Evolutionary conservation across 2,113 vertebrate species (phyloP).

Genomic region (Labeo catla): DNA sequence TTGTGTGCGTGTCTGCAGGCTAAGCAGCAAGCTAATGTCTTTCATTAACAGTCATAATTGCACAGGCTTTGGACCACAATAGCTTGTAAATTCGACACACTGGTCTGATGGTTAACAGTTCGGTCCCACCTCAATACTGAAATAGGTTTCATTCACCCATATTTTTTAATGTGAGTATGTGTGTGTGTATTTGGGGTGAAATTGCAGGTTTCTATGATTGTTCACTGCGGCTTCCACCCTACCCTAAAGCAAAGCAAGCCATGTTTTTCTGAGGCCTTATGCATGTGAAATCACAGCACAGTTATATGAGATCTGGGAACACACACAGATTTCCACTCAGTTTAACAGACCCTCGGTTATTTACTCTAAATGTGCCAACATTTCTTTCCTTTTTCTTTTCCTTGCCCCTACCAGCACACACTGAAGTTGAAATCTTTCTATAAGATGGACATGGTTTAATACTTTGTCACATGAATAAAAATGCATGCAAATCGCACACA

Average conservation of each 20-base stretch:
- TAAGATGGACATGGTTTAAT: background rate
- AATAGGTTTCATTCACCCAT: conserved; percentile 33
- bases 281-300: conserved; percentile 13
- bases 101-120: conserved; percentile 36
- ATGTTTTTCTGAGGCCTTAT: background rate
- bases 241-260: conserved; percentile 10
- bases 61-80: conserved; percentile 35
- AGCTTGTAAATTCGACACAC: conserved; percentile 33
- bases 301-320: conserved; percentile 19
- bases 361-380: background rate
- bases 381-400: background rate
- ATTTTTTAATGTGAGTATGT: conserved; percentile 20
- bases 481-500: background rate
- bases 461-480: conserved; percentile 2
- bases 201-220: conserved; percentile 43
- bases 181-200: conserved; percentile 8
- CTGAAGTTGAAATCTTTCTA: background rate
- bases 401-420: background rate
- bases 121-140: conserved; percentile 15
- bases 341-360: background rate
- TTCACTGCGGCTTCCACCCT: background rate
- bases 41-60: conserved; percentile 28
- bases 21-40: conserved; percentile 23
- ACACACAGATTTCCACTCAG: background rate
- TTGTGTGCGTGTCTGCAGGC: conserved; percentile 28